Conservation (phyloP, 2,888 invertebrate genomes). For the Sphaerophoria rueppellii region DNA sequence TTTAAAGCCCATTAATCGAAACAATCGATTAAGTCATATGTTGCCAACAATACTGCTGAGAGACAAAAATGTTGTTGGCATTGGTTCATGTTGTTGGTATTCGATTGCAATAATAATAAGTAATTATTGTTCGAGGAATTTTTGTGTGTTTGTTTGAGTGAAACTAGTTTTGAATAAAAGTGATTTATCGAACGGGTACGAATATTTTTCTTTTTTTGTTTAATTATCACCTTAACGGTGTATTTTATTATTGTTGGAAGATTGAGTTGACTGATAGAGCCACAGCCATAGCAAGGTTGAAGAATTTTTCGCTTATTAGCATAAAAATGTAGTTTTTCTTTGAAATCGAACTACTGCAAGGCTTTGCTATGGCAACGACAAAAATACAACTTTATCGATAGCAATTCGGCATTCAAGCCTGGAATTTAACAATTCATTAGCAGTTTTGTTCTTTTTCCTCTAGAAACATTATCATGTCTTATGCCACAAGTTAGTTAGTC, state of each 20-base stretch:
- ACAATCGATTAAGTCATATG: conserved; percentile 16
- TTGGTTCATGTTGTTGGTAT: conserved; percentile 8
- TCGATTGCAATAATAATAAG: neutral
- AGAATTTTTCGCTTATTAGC: neutral
- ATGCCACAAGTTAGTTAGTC: neutral
- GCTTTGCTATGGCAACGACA: no score
- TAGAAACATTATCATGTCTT: no score
- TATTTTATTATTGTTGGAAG: neutral
- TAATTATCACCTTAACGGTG: neutral
- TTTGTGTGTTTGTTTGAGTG: neutral
- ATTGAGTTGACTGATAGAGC: neutral
- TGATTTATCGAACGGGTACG: neutral
- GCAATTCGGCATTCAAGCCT: no score
- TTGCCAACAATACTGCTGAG: neutral
- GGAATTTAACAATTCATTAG: no score
- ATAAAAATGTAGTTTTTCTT: neutral
- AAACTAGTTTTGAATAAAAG: neutral
- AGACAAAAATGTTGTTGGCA: conserved; percentile 42
- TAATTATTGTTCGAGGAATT: neutral
- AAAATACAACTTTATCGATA: no score
- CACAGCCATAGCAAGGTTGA: neutral
- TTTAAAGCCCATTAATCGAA: neutral
- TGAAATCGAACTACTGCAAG: no score
- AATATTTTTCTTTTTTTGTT: neutral
- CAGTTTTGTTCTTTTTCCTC: no score